Percentiles rank a stretch among this genome's conserved stretches.
Evolutionary conservation across 2,888 invertebrate species (phyloP).

Genomic region (Saturnia japonica): DNA sequence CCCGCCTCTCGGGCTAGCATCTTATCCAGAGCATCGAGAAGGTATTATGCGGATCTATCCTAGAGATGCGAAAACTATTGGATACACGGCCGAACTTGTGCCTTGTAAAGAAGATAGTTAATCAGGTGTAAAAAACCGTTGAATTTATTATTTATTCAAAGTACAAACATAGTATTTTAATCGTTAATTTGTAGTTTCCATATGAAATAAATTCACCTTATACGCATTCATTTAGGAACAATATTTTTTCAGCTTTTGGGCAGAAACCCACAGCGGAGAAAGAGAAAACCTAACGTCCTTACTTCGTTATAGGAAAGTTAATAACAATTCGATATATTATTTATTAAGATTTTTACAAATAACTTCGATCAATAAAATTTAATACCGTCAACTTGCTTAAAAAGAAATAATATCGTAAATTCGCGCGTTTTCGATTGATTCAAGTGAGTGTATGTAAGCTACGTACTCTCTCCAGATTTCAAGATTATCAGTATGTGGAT

Average conservation of each 20-base stretch:
- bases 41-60: no score
- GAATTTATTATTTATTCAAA: no score
- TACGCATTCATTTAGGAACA: not conserved
- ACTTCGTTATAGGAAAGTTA: not conserved
- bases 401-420: not conserved
- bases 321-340: not conserved
- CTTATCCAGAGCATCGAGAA: no score
- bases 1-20: no score
- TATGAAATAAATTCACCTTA: not conserved
- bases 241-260: constrained; percentile 44
- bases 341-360: not conserved
- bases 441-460: not conserved
- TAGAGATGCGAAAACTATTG: no score
- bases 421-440: not conserved
- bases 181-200: not conserved
- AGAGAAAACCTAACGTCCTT: constrained; percentile 26
- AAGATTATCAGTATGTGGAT: not conserved
- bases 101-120: no score
- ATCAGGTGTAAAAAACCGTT: no score
- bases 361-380: not conserved
- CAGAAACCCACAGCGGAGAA: constrained; percentile 42
- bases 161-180: not conserved
- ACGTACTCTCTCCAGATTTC: not conserved
- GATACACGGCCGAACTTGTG: no score
- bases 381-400: not conserved